phyloP scores from a whole-genome alignment of 1,140 invertebrate species.

The Cherax destructor region DNA sequence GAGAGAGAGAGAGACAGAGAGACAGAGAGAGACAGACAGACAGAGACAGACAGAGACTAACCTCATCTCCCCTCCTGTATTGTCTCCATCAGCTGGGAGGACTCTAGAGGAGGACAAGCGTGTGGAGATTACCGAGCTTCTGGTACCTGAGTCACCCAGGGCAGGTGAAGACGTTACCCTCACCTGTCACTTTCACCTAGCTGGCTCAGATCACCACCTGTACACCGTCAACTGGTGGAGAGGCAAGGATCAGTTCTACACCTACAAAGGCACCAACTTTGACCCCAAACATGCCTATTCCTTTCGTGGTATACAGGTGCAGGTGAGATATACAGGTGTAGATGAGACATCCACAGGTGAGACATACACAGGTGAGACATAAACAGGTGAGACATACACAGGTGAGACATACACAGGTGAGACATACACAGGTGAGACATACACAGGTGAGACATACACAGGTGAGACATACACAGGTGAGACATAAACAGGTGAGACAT shows the following conservation, averaged over 20 bases:
- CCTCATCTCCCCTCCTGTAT: no score
- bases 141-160: slow-evolving; percentile 49
- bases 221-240: slow-evolving; percentile 92
- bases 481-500: no score
- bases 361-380: no score
- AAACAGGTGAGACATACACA: no score
- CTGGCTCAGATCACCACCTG: slow-evolving; percentile 80
- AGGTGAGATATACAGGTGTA: slow-evolving; percentile 85
- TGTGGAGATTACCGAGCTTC: slow-evolving; percentile 58
- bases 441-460: no score
- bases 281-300: slow-evolving; percentile 81
- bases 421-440: no score
- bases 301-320: slow-evolving; percentile 82
- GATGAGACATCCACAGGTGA: no score
- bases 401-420: no score
- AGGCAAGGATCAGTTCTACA: slow-evolving; percentile 86
- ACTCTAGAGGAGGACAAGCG: slow-evolving; percentile 13
- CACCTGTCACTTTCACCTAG: slow-evolving; percentile 86
- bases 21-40: no score
- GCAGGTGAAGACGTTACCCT: slow-evolving; percentile 75
- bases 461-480: no score
- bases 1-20: no score
- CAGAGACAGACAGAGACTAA: no score
- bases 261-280: slow-evolving; percentile 81
- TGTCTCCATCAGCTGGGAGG: not conserved